phyloP scores from a whole-genome alignment of 35 echinoderm and acorn worm species.

The Patiria miniata region DNA sequence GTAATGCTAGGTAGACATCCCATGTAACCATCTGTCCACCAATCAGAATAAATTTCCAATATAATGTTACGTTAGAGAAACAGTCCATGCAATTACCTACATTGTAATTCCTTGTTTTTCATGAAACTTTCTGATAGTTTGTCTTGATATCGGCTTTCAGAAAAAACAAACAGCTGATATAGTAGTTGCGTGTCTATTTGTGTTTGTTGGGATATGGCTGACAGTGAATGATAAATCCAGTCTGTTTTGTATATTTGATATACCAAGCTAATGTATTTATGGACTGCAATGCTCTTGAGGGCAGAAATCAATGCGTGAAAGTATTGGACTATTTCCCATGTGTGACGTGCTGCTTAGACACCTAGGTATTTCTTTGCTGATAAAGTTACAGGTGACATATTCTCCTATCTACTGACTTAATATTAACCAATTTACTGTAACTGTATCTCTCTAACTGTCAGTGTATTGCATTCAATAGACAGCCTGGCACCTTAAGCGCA shows the following conservation, averaged over 20 bases:
- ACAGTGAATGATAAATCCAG: too few species aligned
- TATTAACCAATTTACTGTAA: conserved; percentile 24
- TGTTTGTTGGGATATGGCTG: too few species aligned
- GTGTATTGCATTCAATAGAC: conserved; percentile 1
- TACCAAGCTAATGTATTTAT: conserved; percentile 3
- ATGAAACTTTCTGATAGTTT: too few species aligned
- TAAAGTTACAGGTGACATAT: conserved; percentile 24
- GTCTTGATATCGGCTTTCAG: too few species aligned
- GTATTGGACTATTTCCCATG: background rate
- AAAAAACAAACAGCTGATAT: too few species aligned
- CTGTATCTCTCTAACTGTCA: conserved; percentile 1
- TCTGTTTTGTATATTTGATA: background rate
- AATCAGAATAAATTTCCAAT: too few species aligned
- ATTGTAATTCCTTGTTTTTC: too few species aligned
- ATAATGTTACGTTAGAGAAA: too few species aligned
- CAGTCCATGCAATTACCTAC: too few species aligned
- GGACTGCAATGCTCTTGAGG: background rate
- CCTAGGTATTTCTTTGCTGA: background rate
- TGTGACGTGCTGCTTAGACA: conserved; percentile 1
- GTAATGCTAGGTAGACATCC: too few species aligned
- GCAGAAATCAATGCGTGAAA: conserved; percentile 13
- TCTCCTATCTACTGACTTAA: conserved; percentile 18
- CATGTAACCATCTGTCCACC: too few species aligned
- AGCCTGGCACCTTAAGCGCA: background rate
- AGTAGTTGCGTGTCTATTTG: too few species aligned